Base-by-base conservation (phyloP, 2,888 invertebrate genomes). In the Stegophylla sp. region DNA sequence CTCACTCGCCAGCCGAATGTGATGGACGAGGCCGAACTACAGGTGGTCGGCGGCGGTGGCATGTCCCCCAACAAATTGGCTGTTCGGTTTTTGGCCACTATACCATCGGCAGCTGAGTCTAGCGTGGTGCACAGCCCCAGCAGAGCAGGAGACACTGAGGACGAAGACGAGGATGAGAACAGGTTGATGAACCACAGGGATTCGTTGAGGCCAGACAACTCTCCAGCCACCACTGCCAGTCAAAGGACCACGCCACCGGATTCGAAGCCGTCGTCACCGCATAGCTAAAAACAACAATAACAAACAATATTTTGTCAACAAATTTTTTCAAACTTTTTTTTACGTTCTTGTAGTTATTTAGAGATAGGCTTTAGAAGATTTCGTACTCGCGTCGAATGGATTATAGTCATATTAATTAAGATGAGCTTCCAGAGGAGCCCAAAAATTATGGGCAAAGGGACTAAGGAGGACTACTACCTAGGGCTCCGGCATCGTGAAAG, bases 1-100 rank as follows among this genome's bases (percentile, higher is more conserved):
- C 88, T 94, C 73, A 93, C 93, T 59, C 90, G 94, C 10, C 95
- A 95, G 87, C 90, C 92, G 84, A 94, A 94, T 17, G 90, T 94
- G 82, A 91, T 92, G 85, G 93, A 92, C 85, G 94, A 94, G 83
- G 84, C 84, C 34, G 90, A 94, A 82, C 91, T 92, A 85, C 92
- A 92, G 85, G 93, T 93, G 85, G 90, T 91, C 67, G 90, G 90
- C 13, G 89, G 88, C 4, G 89, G 89, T 0, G 66, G 28, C 20
- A 23, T 59, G 3, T 71, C 71, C 12, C 71, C 79, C 0, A 28
- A 90, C 90, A 0, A 88, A 56, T 84, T 88, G 67, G 88, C 88
- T 13, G 88, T 88, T 48, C 89, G 91, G 56, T 90, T 92, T 84
- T 87, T 92, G 81, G 91, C 92, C 45, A 92, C 92, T 17, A 92